Base-by-base conservation (phyloP, 1,140 invertebrate genomes). In the Eciton burchellii region DNA sequence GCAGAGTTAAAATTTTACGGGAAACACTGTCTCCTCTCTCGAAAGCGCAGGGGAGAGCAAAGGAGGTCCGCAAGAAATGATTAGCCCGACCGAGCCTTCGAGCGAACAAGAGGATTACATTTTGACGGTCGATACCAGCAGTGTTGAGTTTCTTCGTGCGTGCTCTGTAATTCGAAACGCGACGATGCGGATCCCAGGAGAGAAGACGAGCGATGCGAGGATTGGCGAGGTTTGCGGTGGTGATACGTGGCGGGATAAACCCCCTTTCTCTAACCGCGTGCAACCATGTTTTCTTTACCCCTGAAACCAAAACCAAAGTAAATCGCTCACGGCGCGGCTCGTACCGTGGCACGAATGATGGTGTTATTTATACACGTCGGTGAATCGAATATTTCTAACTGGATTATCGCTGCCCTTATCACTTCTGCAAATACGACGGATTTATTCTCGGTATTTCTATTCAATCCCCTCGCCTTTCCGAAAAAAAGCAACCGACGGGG, bases 331-430 rank as follows among this genome's bases (percentile, higher is more conserved):
- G 86, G 91, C 74, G 90, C 47, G 26, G 71, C 76, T 84, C 83
- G 70, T 54, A 79, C 72, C 52, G 5, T 8, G 35, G 12, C 16
- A 56, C 74, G 74, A 57, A 83, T 87, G 83, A 68, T 21, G 14
- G 71, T 49, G 47, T 59, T 92, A 76, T 93, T 92, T 92, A 82
- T 73, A 88, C 82, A 73, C 24, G 35, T 35, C 16, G 72, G 82
- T 72, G 71, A 88, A 92, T 93, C 84, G 87, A 92, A 92, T 91
- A 87, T 91, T 90, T 59, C 74, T 91, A 91, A 93, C 85, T 92
- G 86, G 82, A 92, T 93, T 92, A 89, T 74, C 72, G 65, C 16
- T 60, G 74, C 82, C 60, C 87, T n/a, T 90, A 90, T 91, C 85
- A 87, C 74, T 82, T 86, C 45, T 57, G 47, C 84, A 63, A 79